These are phyloP conservation scores for Mythimna pallens DNA, from an alignment of 2,888 invertebrate genomes.

Conservation along the genomic window DNA sequence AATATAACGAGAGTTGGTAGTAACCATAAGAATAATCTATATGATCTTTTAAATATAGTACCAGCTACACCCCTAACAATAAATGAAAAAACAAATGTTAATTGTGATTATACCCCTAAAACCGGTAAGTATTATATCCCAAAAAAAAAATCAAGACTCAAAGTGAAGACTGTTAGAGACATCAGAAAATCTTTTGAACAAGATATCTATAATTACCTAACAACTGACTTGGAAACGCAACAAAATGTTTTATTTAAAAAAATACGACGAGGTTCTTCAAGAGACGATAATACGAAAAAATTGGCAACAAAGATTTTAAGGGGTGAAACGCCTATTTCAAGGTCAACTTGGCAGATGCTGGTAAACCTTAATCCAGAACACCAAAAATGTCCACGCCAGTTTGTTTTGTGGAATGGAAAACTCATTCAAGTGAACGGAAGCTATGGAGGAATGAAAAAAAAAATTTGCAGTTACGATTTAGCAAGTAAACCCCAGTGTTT, in stretches of 20 bases:
- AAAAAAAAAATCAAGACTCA: conserved; percentile 78
- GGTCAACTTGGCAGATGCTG: conserved; percentile 86
- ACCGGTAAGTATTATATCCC: conserved; percentile 79
- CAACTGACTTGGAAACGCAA: conserved; percentile 79
- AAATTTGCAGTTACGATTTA: conserved; percentile 77
- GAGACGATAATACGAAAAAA: conserved; percentile 77
- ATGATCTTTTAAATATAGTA: conserved; percentile 74
- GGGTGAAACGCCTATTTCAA: conserved; percentile 77
- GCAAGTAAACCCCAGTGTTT: conserved; percentile 62
- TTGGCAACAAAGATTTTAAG: conserved; percentile 78
- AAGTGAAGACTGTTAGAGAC: conserved; percentile 84
- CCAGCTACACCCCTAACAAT: conserved; percentile 74
- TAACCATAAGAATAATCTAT: conserved; percentile 74
- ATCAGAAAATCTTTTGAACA: conserved; percentile 81
- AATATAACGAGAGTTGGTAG: conserved; percentile 75
- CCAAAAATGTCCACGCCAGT: conserved; percentile 76
- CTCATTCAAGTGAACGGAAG: conserved; percentile 82
- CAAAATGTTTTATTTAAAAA: conserved; percentile 78
- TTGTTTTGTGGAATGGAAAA: conserved; percentile 81
- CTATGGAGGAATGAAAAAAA: conserved; percentile 81
- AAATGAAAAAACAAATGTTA: conserved; percentile 56
- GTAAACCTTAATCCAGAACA: conserved; percentile 82
- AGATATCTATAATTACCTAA: conserved; percentile 76
- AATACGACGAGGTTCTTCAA: conserved; percentile 79
- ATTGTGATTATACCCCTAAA: conserved; percentile 77